Base-by-base conservation (phyloP, 2,113 vertebrate species). In the Oenanthe oenanthe region DNA sequence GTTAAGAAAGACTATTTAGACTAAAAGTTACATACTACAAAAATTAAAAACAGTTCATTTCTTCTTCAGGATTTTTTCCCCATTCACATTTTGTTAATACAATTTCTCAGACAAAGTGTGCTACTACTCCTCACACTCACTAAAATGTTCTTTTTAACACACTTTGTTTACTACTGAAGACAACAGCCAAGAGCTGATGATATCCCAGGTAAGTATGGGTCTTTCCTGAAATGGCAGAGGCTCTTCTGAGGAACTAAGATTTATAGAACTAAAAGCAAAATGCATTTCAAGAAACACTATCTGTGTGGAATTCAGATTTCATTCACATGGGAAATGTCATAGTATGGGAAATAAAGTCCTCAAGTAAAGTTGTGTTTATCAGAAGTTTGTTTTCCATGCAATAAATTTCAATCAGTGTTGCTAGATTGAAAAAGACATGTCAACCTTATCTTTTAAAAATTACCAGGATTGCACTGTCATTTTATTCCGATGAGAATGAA, bases 391-490 rank as follows among this genome's bases (percentile, higher is more conserved):
- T 95, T 96, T 92, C 45, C 73, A 88, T 82, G 93, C 74, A 94
- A 93, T 97, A 95, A 95, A 96, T 97, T 95, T 80, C 57, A 92
- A 8, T 93, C 58, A 91, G 80, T 61, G 73, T 67, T 85, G 83
- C 73, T 82, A 68, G 66, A 87, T 13, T 89, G 80, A 96, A 96
- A 93, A 91, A 85, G 84, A 87, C 86, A 84, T 42, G 89, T 72
- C 81, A 92, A 65, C 70, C 34, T 95, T 95, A 95, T 95, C 95
- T 94, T 96, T 91, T 82, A 92, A 93, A 96, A 93, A 92, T 89
- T 75, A 93, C 89, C 70, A 93, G 73, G 86, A 92, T 57, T 71
- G 76, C 57, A 80, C n/a, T 84, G 88, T 48, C n/a, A 48, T 63
- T 95, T 92, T 85, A 73, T 87, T 93, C 80, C 2, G 2, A 81